A percentile compares a stretch with the other conserved stretches of the same genome.
phyloP scores from a whole-genome alignment of 2,888 invertebrate genomes.

The Halictus ligatus region DNA sequence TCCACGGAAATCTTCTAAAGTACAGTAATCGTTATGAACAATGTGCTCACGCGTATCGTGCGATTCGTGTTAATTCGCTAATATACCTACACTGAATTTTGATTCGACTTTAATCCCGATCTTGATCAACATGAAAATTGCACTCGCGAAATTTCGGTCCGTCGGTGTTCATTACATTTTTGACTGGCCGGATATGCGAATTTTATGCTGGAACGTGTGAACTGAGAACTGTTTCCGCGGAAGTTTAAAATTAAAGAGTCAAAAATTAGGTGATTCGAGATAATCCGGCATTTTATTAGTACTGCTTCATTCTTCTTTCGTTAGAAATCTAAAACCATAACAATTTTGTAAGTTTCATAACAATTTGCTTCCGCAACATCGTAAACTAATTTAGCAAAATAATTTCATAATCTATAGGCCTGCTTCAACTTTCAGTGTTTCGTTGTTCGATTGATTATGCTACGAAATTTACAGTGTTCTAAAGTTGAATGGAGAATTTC shows the following conservation, averaged over 20 bases:
- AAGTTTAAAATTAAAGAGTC: background rate
- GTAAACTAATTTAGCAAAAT: background rate
- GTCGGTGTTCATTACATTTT: slow-evolving; percentile 11
- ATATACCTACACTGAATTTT: slow-evolving; percentile 28
- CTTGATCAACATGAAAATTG: slow-evolving; percentile 24
- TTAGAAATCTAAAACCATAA: background rate
- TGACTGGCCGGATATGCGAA: background rate
- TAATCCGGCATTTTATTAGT: background rate
- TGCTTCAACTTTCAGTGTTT: background rate
- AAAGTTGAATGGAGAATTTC: background rate
- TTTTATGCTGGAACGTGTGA: background rate
- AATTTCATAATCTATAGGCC: background rate
- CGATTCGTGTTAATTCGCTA: background rate
- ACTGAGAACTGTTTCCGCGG: background rate
- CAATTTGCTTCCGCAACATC: background rate
- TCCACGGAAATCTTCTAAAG: slow-evolving; percentile 24
- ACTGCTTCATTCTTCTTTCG: background rate
- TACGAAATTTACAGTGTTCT: background rate
- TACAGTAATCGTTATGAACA: slow-evolving; percentile 13
- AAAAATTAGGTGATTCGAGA: background rate
- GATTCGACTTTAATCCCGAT: slow-evolving; percentile 9
- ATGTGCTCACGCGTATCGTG: background rate
- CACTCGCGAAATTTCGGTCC: background rate
- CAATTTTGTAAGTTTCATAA: background rate
- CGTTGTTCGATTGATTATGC: background rate